Percentiles rank a stretch among this genome's conserved stretches.
These are phyloP conservation scores for Apistogramma diplotaenia DNA, from an alignment of 2,113 vertebrate genomes.

Conservation along the genomic window DNA sequence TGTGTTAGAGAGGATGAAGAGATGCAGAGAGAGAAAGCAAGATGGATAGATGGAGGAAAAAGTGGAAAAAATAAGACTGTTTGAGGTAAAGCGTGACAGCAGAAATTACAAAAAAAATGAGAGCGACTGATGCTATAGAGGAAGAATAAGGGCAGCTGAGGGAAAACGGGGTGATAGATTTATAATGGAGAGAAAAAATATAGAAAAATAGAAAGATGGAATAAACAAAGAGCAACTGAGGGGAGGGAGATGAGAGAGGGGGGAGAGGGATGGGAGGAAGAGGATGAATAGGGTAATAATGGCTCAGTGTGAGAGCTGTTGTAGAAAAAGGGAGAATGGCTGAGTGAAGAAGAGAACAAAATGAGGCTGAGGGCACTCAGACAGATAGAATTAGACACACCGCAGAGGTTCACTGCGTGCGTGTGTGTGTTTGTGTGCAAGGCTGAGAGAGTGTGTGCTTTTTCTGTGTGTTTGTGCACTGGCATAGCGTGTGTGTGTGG, in stretches of 20 bases:
- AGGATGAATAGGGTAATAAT: constrained; percentile 75
- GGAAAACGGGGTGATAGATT: constrained; percentile 25
- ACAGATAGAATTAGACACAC: constrained; percentile 77
- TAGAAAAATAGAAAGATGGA: constrained; percentile 47
- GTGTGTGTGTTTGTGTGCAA: neutral
- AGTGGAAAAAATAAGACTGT: neutral
- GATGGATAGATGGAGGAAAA: neutral
- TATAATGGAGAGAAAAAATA: constrained; percentile 20
- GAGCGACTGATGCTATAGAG: constrained; percentile 14
- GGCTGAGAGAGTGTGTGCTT: neutral
- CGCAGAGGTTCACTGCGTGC: constrained; percentile 47
- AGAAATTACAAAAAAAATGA: neutral
- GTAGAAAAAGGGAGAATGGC: constrained; percentile 66
- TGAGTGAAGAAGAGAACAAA: constrained; percentile 76
- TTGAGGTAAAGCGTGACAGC: constrained; percentile 11
- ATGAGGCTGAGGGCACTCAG: constrained; percentile 77
- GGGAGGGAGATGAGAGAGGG: constrained; percentile 18
- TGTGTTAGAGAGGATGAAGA: constrained; percentile 26
- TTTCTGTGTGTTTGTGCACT: constrained; percentile 19
- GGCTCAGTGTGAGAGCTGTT: constrained; percentile 72
- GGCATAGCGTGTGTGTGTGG: constrained; percentile 1
- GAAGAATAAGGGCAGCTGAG: constrained; percentile 8
- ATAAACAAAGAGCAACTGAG: constrained; percentile 28
- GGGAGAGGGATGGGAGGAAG: constrained; percentile 32
- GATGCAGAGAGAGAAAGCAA: constrained; percentile 2